phyloP scores from a whole-genome alignment of 2,888 invertebrate genomes.

The Omphaloscelis lunosa region DNA sequence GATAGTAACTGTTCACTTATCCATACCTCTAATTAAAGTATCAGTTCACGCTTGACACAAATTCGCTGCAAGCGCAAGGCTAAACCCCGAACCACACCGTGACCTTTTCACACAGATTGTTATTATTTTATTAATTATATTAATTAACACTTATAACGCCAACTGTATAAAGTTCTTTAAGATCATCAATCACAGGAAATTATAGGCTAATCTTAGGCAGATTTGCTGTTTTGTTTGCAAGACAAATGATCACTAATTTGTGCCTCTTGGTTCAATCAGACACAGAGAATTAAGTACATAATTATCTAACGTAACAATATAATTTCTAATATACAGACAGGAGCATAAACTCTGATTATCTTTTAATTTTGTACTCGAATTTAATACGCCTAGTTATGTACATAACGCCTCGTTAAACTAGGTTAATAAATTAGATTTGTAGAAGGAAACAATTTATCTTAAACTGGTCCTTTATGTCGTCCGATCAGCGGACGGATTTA shows the following conservation, averaged over 20 bases:
- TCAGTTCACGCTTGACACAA: constrained; percentile 57
- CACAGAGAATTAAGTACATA: constrained; percentile 17
- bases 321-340: constrained; percentile 8
- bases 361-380: constrained; percentile 7
- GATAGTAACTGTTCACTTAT: constrained; percentile 52
- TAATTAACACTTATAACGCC: constrained; percentile 63
- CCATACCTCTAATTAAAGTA: constrained; percentile 52
- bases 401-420: constrained; percentile 40
- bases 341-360: neutral
- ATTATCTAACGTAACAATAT: constrained; percentile 20
- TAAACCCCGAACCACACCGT: constrained; percentile 36
- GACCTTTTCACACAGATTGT: constrained; percentile 79
- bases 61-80: constrained; percentile 64
- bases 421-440: constrained; percentile 48
- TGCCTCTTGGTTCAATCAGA: constrained; percentile 16
- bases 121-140: constrained; percentile 78
- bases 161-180: constrained; percentile 36
- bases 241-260: constrained; percentile 61
- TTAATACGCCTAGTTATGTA: neutral
- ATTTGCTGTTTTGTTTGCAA: constrained; percentile 56
- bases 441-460: constrained; percentile 52
- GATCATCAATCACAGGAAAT: constrained; percentile 69
- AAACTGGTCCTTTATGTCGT: constrained; percentile 18
- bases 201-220: constrained; percentile 50
- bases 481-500: constrained; percentile 24